Evolutionary conservation across 2,888 invertebrate species (phyloP), one percentile per base, ranked within the genome.

Genomic region (Phoenoteleia sp.): DNA sequence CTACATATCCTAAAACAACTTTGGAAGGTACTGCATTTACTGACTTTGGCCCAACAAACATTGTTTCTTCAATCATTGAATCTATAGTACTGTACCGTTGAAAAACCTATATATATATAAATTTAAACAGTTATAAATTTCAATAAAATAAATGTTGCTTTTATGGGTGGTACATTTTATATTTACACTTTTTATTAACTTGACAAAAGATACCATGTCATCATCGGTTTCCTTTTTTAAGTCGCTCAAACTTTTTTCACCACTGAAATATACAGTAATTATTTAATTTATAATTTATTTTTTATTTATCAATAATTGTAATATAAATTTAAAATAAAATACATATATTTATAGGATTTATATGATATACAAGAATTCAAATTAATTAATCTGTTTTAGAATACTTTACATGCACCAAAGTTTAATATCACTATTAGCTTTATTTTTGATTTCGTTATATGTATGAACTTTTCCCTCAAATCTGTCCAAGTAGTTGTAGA

Each of bases 11-110:
- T 15, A 77, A 49, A 15, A 0, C 49, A 33, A 77, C 15, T 15
- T 77, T 77, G 0, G 77, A 77, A 17, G 77, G 60, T 13, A 58
- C 21, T 5, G 60, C 9, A 11, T 60, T 77, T 19, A 67, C 77
- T 19, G 39, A 2, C 23, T 60, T 67, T 19, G 58, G 27, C 29
- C 77, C 77, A 17, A 77, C n/a, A 49, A 49, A 77, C 36, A 21
- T 45, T 11, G 77, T 49, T 58, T 77, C 49, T 60, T 42, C 17
- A n/a, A 67, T 27, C 21, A 49, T 9, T 11, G n/a, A 0, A 45
- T 67, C 58, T 45, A 76, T 58, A 1, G 36, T 49, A 1, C 13
- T 17, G 23, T 58, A 67, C 15, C 66, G 2, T 19, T 58, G 17
- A 49, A 21, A 54, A 29, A 3, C 11, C 75, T 56, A 52, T 47